Percentiles rank a stretch among this genome's conserved stretches.
phyloP scores from a whole-genome alignment of 2,797 vertebrate genomes.

The Urocyon cinereoargenteus region DNA sequence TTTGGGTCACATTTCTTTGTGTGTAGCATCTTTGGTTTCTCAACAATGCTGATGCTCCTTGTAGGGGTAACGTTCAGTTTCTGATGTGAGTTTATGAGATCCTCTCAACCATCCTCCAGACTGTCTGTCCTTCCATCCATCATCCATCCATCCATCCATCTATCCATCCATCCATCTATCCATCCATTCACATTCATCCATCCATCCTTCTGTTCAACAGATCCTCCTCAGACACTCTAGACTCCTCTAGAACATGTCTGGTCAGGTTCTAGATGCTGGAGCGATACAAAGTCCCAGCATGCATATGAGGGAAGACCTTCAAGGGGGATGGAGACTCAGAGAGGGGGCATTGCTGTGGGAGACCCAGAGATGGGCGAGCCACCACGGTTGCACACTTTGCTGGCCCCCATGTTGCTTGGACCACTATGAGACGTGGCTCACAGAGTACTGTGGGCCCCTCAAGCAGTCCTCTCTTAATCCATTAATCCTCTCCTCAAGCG shows the following conservation, averaged over 20 bases:
- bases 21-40: conserved; percentile 1
- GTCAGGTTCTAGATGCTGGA: neutral
- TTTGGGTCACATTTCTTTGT: neutral
- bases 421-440: neutral
- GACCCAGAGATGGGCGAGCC: neutral
- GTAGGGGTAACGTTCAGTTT: neutral
- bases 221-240: neutral
- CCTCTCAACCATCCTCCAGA: neutral
- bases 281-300: neutral
- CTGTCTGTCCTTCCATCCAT: neutral
- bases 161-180: neutral
- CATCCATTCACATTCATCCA: neutral
- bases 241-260: neutral
- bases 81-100: neutral
- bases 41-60: neutral
- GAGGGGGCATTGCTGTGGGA: neutral
- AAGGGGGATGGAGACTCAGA: neutral
- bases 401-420: neutral
- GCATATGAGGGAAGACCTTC: neutral
- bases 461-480: neutral
- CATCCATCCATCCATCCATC: too few species aligned
- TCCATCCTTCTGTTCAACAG: neutral
- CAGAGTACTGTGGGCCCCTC: neutral
- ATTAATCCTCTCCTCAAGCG: neutral
- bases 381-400: too few species aligned